Percentiles rank a stretch among this genome's conserved stretches.
These are phyloP conservation scores for Lepisosteus osseus DNA, from an alignment of 2,113 vertebrate species.

Conservation along the genomic window DNA sequence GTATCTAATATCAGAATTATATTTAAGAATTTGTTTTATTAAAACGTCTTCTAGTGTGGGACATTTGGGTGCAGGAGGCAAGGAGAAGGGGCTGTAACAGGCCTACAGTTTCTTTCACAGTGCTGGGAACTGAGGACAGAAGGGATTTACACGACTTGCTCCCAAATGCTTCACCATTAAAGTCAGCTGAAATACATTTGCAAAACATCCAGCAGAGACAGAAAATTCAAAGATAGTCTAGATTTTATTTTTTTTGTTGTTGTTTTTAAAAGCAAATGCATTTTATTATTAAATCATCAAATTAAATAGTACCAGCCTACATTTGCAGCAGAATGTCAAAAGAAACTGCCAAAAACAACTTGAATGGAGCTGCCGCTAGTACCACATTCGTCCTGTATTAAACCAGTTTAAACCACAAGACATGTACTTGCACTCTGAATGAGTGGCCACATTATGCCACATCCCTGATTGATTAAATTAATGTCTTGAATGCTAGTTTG, in stretches of 20 bases:
- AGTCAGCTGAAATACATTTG: too few species aligned
- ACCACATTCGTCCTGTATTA: slow-evolving; percentile 56
- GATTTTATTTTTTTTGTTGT: slow-evolving; percentile 50
- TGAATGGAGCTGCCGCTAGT: slow-evolving; percentile 48
- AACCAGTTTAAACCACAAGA: slow-evolving; percentile 57
- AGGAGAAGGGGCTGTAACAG: too few species aligned
- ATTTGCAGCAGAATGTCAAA: slow-evolving; percentile 62
- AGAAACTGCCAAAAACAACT: slow-evolving; percentile 61
- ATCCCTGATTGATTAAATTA: slow-evolving; percentile 53
- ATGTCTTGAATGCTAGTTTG: slow-evolving; percentile 42
- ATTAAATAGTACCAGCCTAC: slow-evolving; percentile 32
- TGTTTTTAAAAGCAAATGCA: slow-evolving; percentile 42
- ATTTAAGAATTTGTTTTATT: too few species aligned
- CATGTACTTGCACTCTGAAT: slow-evolving; percentile 44
- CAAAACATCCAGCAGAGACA: too few species aligned
- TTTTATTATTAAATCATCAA: slow-evolving; percentile 48
- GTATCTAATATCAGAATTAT: too few species aligned
- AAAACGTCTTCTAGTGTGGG: too few species aligned
- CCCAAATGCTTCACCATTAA: too few species aligned
- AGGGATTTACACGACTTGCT: too few species aligned
- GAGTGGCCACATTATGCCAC: slow-evolving; percentile 55
- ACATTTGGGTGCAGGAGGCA: too few species aligned
- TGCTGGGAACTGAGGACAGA: too few species aligned
- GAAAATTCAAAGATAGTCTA: slow-evolving; percentile 45
- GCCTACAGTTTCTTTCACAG: too few species aligned